A percentile compares a stretch with the other conserved stretches of the same genome.
Conservation (phyloP, 1,140 invertebrate genomes). For the Pseudachorutes palmiensis region DNA sequence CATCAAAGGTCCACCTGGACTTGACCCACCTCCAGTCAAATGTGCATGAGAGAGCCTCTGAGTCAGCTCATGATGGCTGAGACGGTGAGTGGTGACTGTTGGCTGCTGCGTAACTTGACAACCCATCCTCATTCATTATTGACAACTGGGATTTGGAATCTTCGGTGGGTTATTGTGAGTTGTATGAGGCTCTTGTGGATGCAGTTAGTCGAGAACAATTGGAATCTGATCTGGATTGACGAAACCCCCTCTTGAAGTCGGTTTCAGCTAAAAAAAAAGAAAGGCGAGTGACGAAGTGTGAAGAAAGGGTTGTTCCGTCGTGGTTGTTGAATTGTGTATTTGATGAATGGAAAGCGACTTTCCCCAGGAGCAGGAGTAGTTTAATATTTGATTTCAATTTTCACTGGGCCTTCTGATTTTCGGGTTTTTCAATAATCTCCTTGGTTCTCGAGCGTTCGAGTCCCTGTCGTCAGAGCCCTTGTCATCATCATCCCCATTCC, state of each 20-base stretch:
- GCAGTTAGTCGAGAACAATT: neutral
- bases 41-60: slow-evolving; percentile 3
- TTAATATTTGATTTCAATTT: neutral
- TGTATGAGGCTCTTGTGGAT: neutral
- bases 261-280: neutral
- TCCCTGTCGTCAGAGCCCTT: no score
- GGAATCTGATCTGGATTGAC: no score
- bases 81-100: slow-evolving; percentile 4
- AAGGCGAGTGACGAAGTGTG: neutral
- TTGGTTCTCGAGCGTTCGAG: neutral
- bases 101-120: neutral
- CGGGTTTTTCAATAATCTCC: slow-evolving; percentile 5
- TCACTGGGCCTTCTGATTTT: neutral
- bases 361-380: neutral
- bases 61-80: slow-evolving; percentile 1
- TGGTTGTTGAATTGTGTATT: neutral
- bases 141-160: neutral
- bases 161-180: neutral
- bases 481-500: neutral
- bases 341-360: neutral
- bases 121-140: neutral
- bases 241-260: no score
- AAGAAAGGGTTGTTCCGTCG: neutral
- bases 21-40: neutral
- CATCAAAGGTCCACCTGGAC: neutral